phyloP scores from a whole-genome alignment of 2,797 vertebrate species.

The Aulostomus chinensis region DNA sequence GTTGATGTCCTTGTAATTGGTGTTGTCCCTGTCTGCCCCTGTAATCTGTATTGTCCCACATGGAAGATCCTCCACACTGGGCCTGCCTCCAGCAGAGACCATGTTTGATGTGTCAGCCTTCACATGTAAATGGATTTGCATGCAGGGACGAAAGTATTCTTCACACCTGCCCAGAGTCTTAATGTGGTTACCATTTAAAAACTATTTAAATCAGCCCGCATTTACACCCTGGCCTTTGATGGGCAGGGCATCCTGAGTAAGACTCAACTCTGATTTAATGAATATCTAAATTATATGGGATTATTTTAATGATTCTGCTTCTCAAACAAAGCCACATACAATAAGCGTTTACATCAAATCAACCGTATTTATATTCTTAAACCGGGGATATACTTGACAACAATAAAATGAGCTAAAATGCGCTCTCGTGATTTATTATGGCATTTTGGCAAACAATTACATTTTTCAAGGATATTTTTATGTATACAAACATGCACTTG shows the following conservation, averaged over 20 bases:
- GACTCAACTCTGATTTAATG: not conserved
- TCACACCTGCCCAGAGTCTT: slow-evolving; percentile 39
- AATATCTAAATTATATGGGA: too few relatives aligned
- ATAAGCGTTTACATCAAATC: too few relatives aligned
- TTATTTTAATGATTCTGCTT: too few relatives aligned
- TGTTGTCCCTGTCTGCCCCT: slow-evolving; percentile 53
- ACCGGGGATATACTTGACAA: too few relatives aligned
- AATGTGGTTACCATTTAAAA: slow-evolving; percentile 37
- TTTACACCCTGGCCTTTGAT: slow-evolving; percentile 44
- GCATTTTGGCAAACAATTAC: too few relatives aligned
- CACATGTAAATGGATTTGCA: slow-evolving; percentile 46
- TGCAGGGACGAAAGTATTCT: slow-evolving; percentile 31
- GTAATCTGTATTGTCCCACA: slow-evolving; percentile 41
- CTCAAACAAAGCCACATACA: too few relatives aligned
- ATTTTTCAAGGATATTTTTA: too few relatives aligned
- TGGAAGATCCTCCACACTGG: slow-evolving; percentile 22
- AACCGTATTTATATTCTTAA: too few relatives aligned
- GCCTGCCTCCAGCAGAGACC: slow-evolving; percentile 32
- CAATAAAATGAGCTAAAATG: too few relatives aligned
- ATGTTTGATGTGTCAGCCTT: slow-evolving; percentile 50
- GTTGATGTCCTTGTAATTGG: slow-evolving; percentile 48
- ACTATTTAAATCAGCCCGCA: slow-evolving; percentile 36
- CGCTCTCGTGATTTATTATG: too few relatives aligned
- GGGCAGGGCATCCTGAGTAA: not conserved
- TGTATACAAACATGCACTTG: too few relatives aligned